Evolutionary conservation across 2,888 invertebrate species (phyloP), one percentile per base, ranked within the genome.

Genomic region (Tricholauxania praeusta): DNA sequence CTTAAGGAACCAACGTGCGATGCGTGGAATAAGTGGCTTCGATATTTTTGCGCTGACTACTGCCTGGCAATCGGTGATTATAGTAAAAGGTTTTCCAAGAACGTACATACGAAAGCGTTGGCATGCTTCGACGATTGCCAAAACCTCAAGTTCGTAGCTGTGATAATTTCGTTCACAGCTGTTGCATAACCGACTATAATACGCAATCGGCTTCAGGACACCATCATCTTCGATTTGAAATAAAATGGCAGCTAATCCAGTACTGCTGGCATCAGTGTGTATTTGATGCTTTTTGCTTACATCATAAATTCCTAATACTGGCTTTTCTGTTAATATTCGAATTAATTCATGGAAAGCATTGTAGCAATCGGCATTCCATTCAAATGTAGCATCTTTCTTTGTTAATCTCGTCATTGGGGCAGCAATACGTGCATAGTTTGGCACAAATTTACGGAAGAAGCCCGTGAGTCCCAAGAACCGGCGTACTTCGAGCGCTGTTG

Each of bases 391-490:
- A 49, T 71, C 57, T 47, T 67, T 73, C 15, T 66, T 71, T 12
- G 77, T 71, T 19, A 78, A 53, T n/a, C 12, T 28, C 19, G 72
- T 83, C 55, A 82, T 52, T 12, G 82, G 82, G 51, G 74, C 64
- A 1, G 80, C 77, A 10, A 80, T 77, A 0, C 72, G 64, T 15
- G 80, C 76, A 72, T 80, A 77, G 28, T 72, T 22, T 3, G 64
- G 65, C 5, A 74, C 75, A 49, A 77, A 74, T 72, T 75, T 77
- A 15, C 75, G 59, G 32, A 75, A 77, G 55, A 77, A 77, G 1
- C 75, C 72, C 10, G 75, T 74, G 3, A 85, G 66, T 15, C 83
- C 82, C 69, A 83, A 55, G 66, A 83, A 81, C 49, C 80, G 79
- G 60, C 80, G 70, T 7, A 83, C 76, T 65, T 80, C 76, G 7